Evolutionary conservation across 2,113 vertebrate species (phyloP), one percentile per base, ranked within the genome.

Genomic region (Hydrochoerus hydrochaeris): DNA sequence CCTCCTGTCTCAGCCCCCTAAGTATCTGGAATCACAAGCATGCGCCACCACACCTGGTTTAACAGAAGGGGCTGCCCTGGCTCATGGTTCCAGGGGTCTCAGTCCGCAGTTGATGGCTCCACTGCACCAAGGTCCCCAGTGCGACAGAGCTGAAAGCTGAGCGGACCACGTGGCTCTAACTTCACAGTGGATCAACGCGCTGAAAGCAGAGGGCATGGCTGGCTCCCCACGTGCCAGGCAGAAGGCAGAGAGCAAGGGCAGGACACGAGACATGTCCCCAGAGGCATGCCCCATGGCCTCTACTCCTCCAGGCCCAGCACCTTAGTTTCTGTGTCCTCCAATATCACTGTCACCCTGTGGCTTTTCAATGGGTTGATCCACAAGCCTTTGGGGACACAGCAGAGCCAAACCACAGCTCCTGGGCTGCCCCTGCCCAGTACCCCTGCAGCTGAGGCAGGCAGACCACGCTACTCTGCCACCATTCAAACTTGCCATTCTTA

Each of bases 381-480:
- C 73, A 26, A 14, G 46, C 46, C 16, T 20, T 7, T 4, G 28
- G 44, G 28, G 44, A 32, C 75, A 52, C 14, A 13, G 13, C 28
- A 49, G 30, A 49, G 30, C 77, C 49, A 35, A 19, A 20, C 49
- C 77, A 19, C 4, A 19, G 49, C 13, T 17, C 44, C 75, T 32
- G 24, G 19, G 52, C 46, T 41, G 35, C 38, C 67, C 65, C 1
- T 22, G 28, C 63, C 11, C 3, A 0, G 32, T 22, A 32, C 0
- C 46, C 62, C 5, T 3, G 35, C 17, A 71, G 73, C 81, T 35
- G n/a, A 11, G 38, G 5, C 41, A 2, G 26, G 49, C 16, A 52
- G 58, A 24, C n/a, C 7, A 10, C 5, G 32, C 46, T 11, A 78
- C 30, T 0, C 0, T 30, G 57, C 57, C 20, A 2, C 1, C 1